Conservation (phyloP, 2,113 vertebrate species). For the Crypturellus undulatus region DNA sequence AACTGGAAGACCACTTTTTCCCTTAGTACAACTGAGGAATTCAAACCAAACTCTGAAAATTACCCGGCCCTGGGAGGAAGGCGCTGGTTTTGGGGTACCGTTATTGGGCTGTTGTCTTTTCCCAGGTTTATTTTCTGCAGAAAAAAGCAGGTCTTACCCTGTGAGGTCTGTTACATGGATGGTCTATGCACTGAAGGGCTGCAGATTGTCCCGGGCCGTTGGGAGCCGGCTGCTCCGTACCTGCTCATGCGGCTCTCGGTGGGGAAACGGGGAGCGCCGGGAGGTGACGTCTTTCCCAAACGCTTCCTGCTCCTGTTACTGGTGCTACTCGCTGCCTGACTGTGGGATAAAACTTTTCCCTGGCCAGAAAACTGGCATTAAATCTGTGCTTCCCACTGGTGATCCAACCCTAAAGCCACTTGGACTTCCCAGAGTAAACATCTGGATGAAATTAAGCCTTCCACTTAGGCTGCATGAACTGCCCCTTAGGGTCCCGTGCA, state of each 20-base stretch:
- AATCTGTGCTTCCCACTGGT: not conserved
- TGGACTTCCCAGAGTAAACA: accelerated
- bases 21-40: not conserved
- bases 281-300: too few relatives aligned
- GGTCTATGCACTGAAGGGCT: accelerated
- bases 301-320: not conserved
- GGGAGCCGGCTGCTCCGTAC: accelerated
- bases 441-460: not conserved
- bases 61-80: not conserved
- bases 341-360: not conserved
- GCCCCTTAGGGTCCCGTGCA: not conserved
- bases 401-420: accelerated
- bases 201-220: not conserved
- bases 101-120: not conserved
- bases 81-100: not conserved
- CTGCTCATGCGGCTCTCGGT: accelerated
- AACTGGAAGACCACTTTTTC: not conserved
- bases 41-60: not conserved
- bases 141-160: accelerated
- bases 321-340: accelerated
- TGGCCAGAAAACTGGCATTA: accelerated
- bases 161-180: accelerated
- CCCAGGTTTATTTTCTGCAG: not conserved
- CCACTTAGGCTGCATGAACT: not conserved
- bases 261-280: accelerated